Percentiles rank a stretch among this genome's conserved stretches.
phyloP scores from a whole-genome alignment of 1,140 invertebrate genomes.

The Helicoverpa zea region DNA sequence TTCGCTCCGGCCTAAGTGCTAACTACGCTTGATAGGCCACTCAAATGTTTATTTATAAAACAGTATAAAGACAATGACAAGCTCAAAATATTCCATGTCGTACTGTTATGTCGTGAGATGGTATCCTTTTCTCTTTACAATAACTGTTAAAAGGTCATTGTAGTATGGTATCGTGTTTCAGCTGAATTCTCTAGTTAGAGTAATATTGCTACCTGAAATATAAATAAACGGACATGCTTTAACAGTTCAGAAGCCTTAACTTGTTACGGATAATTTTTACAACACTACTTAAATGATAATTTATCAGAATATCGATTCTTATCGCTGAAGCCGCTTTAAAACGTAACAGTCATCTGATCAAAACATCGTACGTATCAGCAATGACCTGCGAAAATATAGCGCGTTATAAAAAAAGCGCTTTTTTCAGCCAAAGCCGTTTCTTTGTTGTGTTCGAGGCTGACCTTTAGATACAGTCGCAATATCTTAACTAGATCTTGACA shows the following conservation, averaged over 20 bases:
- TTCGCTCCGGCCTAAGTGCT: slow-evolving; percentile 61
- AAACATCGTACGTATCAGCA: neutral
- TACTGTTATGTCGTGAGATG: neutral
- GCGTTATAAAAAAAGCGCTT: neutral
- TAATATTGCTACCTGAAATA: too few species aligned
- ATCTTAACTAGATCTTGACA: slow-evolving; percentile 37
- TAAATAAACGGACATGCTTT: too few species aligned
- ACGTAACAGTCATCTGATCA: neutral
- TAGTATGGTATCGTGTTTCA: too few species aligned
- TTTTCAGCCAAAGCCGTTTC: slow-evolving; percentile 19
- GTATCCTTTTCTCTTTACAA: neutral
- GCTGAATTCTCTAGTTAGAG: too few species aligned
- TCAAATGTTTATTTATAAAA: slow-evolving; percentile 57
- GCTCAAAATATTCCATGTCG: slow-evolving; percentile 28
- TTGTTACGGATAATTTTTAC: too few species aligned
- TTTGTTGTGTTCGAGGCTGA: slow-evolving; percentile 23
- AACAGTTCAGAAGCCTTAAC: too few species aligned
- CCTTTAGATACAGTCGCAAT: slow-evolving; percentile 30
- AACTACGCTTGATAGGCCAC: slow-evolving; percentile 62
- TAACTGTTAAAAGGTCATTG: neutral
- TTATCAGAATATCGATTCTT: neutral
- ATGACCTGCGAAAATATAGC: slow-evolving; percentile 14
- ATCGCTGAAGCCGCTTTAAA: slow-evolving; percentile 6
- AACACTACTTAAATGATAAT: too few species aligned
- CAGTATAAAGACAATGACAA: slow-evolving; percentile 51